Evolutionary conservation across 2,113 vertebrate species (phyloP), one percentile per base, ranked within the genome.

Genomic region (Psophia crepitans): DNA sequence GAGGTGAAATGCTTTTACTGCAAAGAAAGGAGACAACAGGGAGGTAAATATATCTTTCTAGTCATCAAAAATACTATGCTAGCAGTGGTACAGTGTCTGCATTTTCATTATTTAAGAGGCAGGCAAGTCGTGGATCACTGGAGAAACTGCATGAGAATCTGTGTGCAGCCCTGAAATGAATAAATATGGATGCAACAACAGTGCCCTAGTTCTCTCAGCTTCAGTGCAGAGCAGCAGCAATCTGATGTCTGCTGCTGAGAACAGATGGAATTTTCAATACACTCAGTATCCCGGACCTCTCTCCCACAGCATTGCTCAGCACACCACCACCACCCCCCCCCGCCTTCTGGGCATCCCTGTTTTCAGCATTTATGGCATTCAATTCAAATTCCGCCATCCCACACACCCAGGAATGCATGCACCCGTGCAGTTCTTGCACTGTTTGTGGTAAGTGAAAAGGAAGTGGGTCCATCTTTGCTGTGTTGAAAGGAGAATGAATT

Each of bases 1-100:
- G 94, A 8, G 95, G 87, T 48, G 94, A 94, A 60, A 96, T 27
- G 11, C 78, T 98, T 89, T 98, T 98, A 54, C 98, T 98, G 88
- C 30, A 84, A 87, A 95, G 89, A 96, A 95, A 89, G 35, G 61
- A 96, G 60, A 84, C 32, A 86, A 81, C 37, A 57, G 11, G 18
- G 27, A 84, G 35, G 11, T 35, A 83, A 83, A 43, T 28, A 16
- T 16, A 33, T 48, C 60, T 57, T 74, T 60, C 73, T n/a, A 84
- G 35, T 44, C 58, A 60, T 57, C 56, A 71, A 44, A 90, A 96
- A 75, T 68, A 76, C 35, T 32, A 30, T 10, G 21, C 3, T 2
- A 60, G 37, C 64, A 69, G 57, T 60, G 87, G 37, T 28, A 69
- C 26, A 60, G 8, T 44, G 33, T 60, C 54, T 93, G 61, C 43